These are phyloP conservation scores for Frankliniella fusca DNA, from an alignment of 2,888 invertebrate species.

Conservation along the genomic window DNA sequence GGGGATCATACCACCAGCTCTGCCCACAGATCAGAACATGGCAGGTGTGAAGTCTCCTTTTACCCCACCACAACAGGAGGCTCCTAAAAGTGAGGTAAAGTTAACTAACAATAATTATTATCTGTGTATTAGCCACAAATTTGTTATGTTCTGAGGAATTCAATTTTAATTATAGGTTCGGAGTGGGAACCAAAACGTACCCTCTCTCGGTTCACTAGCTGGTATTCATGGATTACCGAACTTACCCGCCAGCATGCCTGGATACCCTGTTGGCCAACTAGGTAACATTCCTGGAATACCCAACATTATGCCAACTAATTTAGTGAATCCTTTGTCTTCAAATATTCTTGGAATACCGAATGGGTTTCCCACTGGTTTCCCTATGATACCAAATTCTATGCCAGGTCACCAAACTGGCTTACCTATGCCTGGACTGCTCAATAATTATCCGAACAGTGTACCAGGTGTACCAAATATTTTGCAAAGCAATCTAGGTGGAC, in stretches of 20 bases:
- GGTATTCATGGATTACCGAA: not conserved
- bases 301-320: not conserved
- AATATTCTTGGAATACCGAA: not conserved
- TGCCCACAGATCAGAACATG: not conserved
- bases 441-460: not conserved
- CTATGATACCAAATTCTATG: no score
- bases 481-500: not conserved
- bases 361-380: not conserved
- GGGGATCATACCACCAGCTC: not conserved
- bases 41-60: not conserved
- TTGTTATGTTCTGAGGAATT: not conserved
- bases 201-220: no score
- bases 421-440: not conserved
- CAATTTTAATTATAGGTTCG: not conserved
- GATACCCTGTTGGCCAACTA: not conserved
- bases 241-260: not conserved
- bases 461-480: not conserved
- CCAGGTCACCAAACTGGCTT: not conserved
- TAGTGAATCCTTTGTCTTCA: not conserved
- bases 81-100: not conserved
- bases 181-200: not conserved
- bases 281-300: not conserved
- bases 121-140: not conserved
- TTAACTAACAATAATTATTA: not conserved
- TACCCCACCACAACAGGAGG: not conserved